phyloP scores from a whole-genome alignment of 2,113 vertebrate species.

The Nothobranchius kuhntae region DNA sequence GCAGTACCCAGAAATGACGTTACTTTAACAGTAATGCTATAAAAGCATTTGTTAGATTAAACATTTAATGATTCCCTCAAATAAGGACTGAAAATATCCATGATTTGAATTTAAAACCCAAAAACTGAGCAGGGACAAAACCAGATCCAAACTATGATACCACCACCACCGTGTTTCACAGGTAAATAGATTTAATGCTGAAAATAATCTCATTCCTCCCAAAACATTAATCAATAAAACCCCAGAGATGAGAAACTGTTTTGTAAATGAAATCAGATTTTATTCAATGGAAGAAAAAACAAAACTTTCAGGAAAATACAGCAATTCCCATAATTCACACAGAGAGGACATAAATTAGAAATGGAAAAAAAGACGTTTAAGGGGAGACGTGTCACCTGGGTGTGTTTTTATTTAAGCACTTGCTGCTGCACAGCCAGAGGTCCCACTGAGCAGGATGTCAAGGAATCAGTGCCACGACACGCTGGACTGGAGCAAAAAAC shows the following conservation, averaged over 20 bases:
- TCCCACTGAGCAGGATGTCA: conserved; percentile 51
- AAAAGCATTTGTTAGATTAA: too few species aligned
- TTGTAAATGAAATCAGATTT: conserved; percentile 76
- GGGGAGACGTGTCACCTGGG: conserved; percentile 47
- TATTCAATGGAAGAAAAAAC: conserved; percentile 74
- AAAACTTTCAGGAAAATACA: conserved; percentile 76
- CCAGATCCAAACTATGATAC: too few species aligned
- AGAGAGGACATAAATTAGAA: conserved; percentile 75
- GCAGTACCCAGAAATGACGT: too few species aligned
- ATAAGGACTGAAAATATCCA: too few species aligned
- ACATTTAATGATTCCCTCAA: too few species aligned
- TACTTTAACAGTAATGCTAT: too few species aligned
- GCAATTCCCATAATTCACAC: conserved; percentile 75
- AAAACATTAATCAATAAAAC: background rate
- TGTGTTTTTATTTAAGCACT: conserved; percentile 29
- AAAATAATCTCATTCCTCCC: too few species aligned
- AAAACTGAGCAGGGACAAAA: too few species aligned
- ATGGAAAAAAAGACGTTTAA: conserved; percentile 52
- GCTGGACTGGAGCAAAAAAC: conserved; percentile 43
- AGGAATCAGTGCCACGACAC: conserved; percentile 62
- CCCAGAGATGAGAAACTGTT: conserved; percentile 18
- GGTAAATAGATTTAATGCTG: too few species aligned
- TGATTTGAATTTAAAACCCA: too few species aligned
- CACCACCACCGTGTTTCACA: too few species aligned
- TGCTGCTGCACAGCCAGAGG: conserved; percentile 36